phyloP scores from a whole-genome alignment of 2,888 invertebrate genomes.

The Matsumyia berberina region DNA sequence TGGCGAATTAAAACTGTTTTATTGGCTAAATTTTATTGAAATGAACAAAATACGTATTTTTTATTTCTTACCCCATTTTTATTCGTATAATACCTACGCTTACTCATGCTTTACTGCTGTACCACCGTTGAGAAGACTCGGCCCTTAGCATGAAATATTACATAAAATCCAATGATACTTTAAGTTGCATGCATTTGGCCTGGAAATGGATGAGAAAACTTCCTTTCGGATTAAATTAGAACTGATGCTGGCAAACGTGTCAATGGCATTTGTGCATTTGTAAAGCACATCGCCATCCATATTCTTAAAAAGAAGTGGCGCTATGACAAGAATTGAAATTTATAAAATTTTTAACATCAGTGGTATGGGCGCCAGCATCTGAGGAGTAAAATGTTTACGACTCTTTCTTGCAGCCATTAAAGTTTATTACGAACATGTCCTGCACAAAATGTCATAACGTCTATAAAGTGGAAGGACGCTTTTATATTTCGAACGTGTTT shows the following conservation, averaged over 20 bases:
- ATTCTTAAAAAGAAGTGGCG: slow-evolving; percentile 9
- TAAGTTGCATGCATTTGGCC: slow-evolving; percentile 15
- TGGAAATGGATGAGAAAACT: neutral
- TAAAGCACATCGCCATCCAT: slow-evolving; percentile 23
- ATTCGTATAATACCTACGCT: too few relatives aligned
- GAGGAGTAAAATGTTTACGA: slow-evolving; percentile 70
- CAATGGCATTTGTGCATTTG: slow-evolving; percentile 61
- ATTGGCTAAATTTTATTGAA: too few relatives aligned
- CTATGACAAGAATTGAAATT: slow-evolving; percentile 49
- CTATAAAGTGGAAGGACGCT: slow-evolving; percentile 69
- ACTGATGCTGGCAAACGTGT: slow-evolving; percentile 58
- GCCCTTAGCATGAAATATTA: neutral
- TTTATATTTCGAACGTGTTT: slow-evolving; percentile 75
- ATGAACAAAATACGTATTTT: too few relatives aligned
- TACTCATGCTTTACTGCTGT: too few relatives aligned
- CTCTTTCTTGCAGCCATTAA: slow-evolving; percentile 69
- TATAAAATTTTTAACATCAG: slow-evolving; percentile 49
- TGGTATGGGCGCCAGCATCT: slow-evolving; percentile 57
- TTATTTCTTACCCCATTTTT: too few relatives aligned
- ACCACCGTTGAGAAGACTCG: too few relatives aligned
- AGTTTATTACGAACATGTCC: slow-evolving; percentile 75
- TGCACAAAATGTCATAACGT: slow-evolving; percentile 76
- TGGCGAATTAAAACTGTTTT: too few relatives aligned
- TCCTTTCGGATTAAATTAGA: slow-evolving; percentile 61
- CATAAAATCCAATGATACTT: slow-evolving; percentile 2